phyloP scores from a whole-genome alignment of 2,797 vertebrate genomes.

The Myotis pilosus region DNA sequence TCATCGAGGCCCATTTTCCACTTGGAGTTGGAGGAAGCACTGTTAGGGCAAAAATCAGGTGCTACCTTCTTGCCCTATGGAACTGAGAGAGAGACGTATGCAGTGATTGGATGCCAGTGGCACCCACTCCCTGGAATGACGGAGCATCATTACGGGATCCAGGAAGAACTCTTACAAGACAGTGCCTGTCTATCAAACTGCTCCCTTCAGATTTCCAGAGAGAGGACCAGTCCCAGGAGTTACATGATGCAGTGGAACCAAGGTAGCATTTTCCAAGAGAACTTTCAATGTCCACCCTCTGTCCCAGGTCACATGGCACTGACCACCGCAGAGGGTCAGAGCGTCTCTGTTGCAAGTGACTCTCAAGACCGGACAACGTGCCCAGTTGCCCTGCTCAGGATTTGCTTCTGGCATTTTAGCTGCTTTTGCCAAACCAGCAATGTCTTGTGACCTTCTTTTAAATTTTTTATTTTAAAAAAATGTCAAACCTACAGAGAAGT shows the following conservation, averaged over 20 bases:
- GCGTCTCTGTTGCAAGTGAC: background rate
- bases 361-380: background rate
- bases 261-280: background rate
- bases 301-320: background rate
- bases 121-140: background rate
- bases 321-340: fast-evolving
- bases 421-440: background rate
- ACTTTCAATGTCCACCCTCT: background rate
- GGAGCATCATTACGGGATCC: background rate
- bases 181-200: background rate
- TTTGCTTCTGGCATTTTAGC: background rate
- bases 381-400: background rate
- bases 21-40: background rate
- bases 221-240: background rate
- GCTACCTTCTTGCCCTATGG: background rate
- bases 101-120: background rate
- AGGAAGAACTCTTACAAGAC: background rate
- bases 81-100: fast-evolving
- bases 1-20: background rate
- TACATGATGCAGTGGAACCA: background rate
- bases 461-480: constrained; percentile 1
- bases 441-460: background rate
- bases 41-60: background rate
- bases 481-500: background rate
- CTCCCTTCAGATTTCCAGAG: background rate